A percentile compares a stretch with the other conserved stretches of the same genome.
Conservation (phyloP, 1,140 invertebrate genomes). For the Drosophila cardini region DNA sequence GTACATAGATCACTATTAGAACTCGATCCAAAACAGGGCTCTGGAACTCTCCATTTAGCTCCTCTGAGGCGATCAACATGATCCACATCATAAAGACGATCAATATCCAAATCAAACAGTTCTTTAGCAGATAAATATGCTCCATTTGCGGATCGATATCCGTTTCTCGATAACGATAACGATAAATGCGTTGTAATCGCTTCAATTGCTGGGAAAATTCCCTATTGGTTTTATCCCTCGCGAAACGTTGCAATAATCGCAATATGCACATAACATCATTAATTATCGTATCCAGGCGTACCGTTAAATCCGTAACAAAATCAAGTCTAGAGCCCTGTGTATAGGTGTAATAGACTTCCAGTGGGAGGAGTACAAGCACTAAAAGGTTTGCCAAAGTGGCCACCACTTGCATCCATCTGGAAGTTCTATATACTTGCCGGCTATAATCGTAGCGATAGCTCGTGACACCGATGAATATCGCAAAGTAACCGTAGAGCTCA, state of each 20-base stretch:
- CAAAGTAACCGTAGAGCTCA: constrained; percentile 16
- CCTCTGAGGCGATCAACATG: not conserved
- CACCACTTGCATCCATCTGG: constrained; percentile 9
- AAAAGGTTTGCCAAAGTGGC: constrained; percentile 19
- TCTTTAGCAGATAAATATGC: constrained; percentile 20
- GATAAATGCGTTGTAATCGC: constrained; percentile 12
- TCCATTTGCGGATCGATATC: not conserved
- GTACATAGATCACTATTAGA: not conserved
- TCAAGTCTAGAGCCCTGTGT: not conserved
- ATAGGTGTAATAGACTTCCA: not conserved
- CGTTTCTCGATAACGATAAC: not conserved
- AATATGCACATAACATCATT: constrained; percentile 19
- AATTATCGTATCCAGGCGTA: constrained; percentile 5
- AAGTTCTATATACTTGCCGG: not conserved
- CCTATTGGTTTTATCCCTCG: not conserved
- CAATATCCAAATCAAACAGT: constrained; percentile 3
- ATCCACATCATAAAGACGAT: not conserved
- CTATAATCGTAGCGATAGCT: constrained; percentile 40
- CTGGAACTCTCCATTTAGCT: not conserved
- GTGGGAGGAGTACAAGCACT: not conserved
- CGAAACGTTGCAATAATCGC: constrained; percentile 10
- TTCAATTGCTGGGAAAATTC: not conserved
- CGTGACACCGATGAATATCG: constrained; percentile 31
- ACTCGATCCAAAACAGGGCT: no score
- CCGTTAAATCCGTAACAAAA: not conserved